These are phyloP conservation scores for Triops cancriformis DNA, from an alignment of 1,140 invertebrate genomes.

Conservation along the genomic window DNA sequence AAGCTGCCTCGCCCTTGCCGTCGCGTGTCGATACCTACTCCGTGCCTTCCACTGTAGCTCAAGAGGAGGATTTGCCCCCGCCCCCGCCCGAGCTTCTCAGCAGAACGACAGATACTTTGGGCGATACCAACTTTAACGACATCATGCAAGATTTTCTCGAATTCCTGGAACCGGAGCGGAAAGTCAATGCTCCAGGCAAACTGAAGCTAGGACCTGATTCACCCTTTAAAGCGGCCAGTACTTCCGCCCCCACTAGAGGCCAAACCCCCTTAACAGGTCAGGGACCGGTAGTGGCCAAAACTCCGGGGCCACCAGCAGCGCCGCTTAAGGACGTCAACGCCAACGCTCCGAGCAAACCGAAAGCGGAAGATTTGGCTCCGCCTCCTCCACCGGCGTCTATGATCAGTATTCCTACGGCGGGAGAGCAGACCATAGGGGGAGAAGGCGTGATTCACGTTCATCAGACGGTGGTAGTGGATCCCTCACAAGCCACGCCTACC, in stretches of 20 bases:
- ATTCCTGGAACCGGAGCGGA: background rate
- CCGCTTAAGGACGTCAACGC: background rate
- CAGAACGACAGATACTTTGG: background rate
- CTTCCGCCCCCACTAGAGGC: background rate
- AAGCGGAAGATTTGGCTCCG: background rate
- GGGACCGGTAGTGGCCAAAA: background rate
- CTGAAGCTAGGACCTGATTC: background rate
- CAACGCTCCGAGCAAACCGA: background rate
- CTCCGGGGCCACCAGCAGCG: background rate
- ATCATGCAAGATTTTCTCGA: background rate
- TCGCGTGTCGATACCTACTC: background rate
- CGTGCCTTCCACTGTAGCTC: background rate
- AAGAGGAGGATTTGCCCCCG: constrained; percentile 19
- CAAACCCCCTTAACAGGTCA: background rate
- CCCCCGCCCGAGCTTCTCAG: constrained; percentile 10
- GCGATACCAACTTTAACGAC: background rate
- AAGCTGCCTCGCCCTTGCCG: background rate
- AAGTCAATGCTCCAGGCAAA: background rate
- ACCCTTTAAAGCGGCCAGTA: background rate
- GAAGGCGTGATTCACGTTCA: constrained; percentile 2
- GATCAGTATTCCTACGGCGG: background rate
- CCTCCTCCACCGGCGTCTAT: background rate
- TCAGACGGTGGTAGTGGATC: constrained; percentile 17
- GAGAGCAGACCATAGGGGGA: background rate
- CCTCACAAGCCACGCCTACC: constrained; percentile 16